phyloP scores from a whole-genome alignment of 2,797 vertebrate species.

The Galaxias olidus region DNA sequence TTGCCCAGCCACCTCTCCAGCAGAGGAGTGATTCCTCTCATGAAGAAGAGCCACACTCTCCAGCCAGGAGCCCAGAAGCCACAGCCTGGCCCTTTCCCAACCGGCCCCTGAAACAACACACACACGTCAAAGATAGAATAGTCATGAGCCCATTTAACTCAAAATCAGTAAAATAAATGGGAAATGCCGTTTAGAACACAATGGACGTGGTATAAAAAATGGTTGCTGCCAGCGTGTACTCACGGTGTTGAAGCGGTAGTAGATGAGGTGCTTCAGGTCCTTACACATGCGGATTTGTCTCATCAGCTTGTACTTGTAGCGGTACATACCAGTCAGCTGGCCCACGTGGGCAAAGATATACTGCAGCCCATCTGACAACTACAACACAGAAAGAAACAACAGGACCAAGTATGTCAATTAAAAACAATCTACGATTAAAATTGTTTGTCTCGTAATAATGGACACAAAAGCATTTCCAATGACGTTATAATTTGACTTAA shows the following conservation, averaged over 20 bases:
- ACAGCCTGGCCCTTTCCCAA: slow-evolving; percentile 98
- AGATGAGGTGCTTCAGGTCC: slow-evolving; percentile 98
- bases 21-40: slow-evolving; percentile 97
- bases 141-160: neutral
- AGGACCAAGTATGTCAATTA: neutral
- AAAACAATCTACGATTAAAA: too few relatives aligned
- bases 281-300: slow-evolving; percentile 99
- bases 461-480: too few relatives aligned
- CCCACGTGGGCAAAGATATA: slow-evolving; percentile 99
- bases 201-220: neutral
- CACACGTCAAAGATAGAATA: neutral
- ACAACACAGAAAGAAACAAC: slow-evolving; percentile 16
- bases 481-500: too few relatives aligned
- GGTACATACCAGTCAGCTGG: slow-evolving; percentile 98
- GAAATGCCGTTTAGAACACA: neutral
- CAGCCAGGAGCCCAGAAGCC: slow-evolving; percentile 99
- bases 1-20: slow-evolving; percentile 98
- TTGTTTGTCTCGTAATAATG: too few relatives aligned
- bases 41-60: slow-evolving; percentile 99
- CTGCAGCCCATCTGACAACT: slow-evolving; percentile 95
- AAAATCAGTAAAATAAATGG: neutral
- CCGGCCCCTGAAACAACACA: slow-evolving; percentile 84
- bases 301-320: slow-evolving; percentile 99
- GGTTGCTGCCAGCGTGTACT: slow-evolving; percentile 48
- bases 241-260: slow-evolving; percentile 98